A percentile compares a stretch with the other conserved stretches of the same genome.
Conservation (phyloP, 2,888 invertebrate species). For the Galerucella calmariensis region DNA sequence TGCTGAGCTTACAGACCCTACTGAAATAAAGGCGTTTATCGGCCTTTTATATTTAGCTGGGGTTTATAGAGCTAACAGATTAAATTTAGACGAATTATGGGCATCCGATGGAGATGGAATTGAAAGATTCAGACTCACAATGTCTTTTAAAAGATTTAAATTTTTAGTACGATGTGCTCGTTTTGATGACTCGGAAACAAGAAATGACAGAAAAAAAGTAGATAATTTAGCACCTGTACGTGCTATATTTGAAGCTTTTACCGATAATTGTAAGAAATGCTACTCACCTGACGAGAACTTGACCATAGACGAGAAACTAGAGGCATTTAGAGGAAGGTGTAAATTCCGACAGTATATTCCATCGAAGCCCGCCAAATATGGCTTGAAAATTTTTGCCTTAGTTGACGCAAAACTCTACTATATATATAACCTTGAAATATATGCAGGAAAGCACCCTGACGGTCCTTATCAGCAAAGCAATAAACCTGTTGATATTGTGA, state of each 20-base stretch:
- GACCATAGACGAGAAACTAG: no score
- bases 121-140: slow-evolving; percentile 51
- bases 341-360: slow-evolving; percentile 52
- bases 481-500: slow-evolving; percentile 35
- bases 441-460: slow-evolving; percentile 39
- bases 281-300: slow-evolving; percentile 5
- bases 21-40: slow-evolving; percentile 53
- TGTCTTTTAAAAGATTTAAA: slow-evolving; percentile 49
- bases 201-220: slow-evolving; percentile 37
- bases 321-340: slow-evolving; percentile 51
- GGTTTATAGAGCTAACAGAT: slow-evolving; percentile 45
- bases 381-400: slow-evolving; percentile 42
- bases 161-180: slow-evolving; percentile 46
- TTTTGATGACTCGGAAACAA: slow-evolving; percentile 46
- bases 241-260: slow-evolving; percentile 46
- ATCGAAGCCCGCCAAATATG: no score
- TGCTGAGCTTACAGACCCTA: slow-evolving; percentile 45
- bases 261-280: slow-evolving; percentile 10
- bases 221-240: slow-evolving; percentile 51
- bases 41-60: slow-evolving; percentile 53
- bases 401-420: slow-evolving; percentile 47
- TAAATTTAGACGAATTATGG: slow-evolving; percentile 51
- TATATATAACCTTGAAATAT: slow-evolving; percentile 38
- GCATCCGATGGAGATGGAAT: slow-evolving; percentile 45
- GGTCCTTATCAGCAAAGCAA: slow-evolving; percentile 37